Evolutionary conservation across 2,113 vertebrate species (phyloP).

Genomic region (Carassius carassius): DNA sequence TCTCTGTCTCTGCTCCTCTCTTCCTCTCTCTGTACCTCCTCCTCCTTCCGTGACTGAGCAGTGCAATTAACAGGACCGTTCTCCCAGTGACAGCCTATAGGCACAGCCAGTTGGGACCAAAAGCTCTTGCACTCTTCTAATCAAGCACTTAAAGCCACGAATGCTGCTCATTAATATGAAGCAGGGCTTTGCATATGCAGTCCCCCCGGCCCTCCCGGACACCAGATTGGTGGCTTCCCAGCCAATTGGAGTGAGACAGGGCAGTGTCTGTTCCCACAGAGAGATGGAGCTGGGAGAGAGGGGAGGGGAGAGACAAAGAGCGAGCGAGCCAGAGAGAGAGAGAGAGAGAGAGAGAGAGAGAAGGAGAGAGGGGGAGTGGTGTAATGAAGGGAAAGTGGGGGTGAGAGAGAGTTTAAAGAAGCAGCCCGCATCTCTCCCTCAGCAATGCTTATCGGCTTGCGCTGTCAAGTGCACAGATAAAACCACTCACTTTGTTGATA

Average conservation of each 20-base stretch:
- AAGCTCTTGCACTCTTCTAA: conserved; percentile 93
- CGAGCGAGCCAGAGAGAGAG: conserved; percentile 59
- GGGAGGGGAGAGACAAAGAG: conserved; percentile 65
- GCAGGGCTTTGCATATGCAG: conserved; percentile 90
- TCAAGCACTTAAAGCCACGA: conserved; percentile 99
- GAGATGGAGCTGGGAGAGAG: conserved; percentile 63
- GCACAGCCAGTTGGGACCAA: conserved; percentile 90
- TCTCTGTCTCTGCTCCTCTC: conserved; percentile 41
- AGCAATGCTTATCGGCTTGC: conserved; percentile 57
- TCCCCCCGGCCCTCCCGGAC: conserved; percentile 80
- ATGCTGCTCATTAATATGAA: conserved; percentile 99
- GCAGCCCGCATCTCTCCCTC: conserved; percentile 62
- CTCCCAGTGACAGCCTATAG: conserved; percentile 79
- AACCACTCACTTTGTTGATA: conserved; percentile 58
- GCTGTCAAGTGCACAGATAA: conserved; percentile 59
- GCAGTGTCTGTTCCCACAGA: conserved; percentile 71
- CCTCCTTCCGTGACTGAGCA: conserved; percentile 79
- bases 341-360: conserved; percentile 59
- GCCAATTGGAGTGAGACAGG: conserved; percentile 85
- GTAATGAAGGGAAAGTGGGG: conserved; percentile 68
- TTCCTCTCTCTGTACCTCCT: conserved; percentile 63
- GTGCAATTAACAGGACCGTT: conserved; percentile 86
- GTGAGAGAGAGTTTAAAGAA: conserved; percentile 73
- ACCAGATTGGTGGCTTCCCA: conserved; percentile 82
- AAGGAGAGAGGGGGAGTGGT: conserved; percentile 51